phyloP scores from a whole-genome alignment of 1,140 invertebrate species.

The Zaprionus inermis region DNA sequence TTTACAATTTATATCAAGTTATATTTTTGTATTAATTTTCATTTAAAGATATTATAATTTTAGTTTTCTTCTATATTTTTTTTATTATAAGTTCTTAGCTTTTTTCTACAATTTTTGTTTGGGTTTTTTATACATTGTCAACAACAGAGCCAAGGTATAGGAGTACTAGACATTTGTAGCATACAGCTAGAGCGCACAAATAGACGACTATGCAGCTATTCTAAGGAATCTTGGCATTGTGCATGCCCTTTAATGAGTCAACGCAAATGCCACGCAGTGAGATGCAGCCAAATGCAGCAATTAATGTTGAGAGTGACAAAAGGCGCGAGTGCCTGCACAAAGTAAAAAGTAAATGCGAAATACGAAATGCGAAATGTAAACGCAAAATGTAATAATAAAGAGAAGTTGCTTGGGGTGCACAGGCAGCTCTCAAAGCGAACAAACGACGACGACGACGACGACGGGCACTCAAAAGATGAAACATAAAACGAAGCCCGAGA shows the following conservation, averaged over 20 bases:
- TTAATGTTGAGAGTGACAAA: slow-evolving; percentile 53
- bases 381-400: slow-evolving; percentile 20
- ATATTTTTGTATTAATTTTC: no score
- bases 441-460: slow-evolving; percentile 47
- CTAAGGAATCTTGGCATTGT: slow-evolving; percentile 8
- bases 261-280: slow-evolving; percentile 21
- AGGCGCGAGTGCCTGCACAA: slow-evolving; percentile 4
- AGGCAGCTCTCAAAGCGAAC: slow-evolving; percentile 38
- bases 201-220: slow-evolving; percentile 33
- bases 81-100: no score
- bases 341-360: slow-evolving; percentile 40
- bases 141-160: no score
- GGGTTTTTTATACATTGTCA: no score
- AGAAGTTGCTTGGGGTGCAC: slow-evolving; percentile 53
- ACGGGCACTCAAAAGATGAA: slow-evolving; percentile 74
- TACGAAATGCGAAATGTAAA: slow-evolving; percentile 14
- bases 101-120: no score
- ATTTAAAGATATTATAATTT: no score
- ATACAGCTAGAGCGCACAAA: neutral
- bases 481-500: slow-evolving; percentile 71
- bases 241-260: slow-evolving; percentile 21
- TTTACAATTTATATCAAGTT: no score
- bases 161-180: no score
- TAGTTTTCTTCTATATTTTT: no score
- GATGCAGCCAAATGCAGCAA: slow-evolving; percentile 51